Evolutionary conservation across 2,888 invertebrate genomes (phyloP).

Genomic region (Drosophila mimetica): DNA sequence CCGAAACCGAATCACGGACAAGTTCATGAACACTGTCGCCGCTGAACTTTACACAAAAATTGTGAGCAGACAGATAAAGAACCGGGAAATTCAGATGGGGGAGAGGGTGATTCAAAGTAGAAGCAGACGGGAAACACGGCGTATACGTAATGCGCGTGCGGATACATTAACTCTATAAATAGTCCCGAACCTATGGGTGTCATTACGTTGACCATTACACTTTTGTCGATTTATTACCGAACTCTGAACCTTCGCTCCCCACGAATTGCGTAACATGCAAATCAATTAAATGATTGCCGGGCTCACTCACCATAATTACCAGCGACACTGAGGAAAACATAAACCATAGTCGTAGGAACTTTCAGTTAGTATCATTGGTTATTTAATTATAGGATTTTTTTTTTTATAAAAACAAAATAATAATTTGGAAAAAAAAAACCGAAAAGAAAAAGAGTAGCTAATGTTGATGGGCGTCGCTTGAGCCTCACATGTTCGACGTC

Average conservation of each 20-base stretch:
- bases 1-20: constrained; percentile 34
- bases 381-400: too few relatives aligned
- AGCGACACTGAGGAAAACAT: constrained; percentile 83
- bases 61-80: constrained; percentile 17
- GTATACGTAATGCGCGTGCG: constrained; percentile 58
- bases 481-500: constrained; percentile 83
- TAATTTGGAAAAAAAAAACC: constrained; percentile 38
- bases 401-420: constrained; percentile 41
- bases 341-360: constrained; percentile 78
- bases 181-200: constrained; percentile 24
- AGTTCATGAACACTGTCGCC: constrained; percentile 56
- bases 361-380: constrained; percentile 18
- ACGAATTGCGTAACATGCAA: constrained; percentile 66
- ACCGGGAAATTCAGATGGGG: not conserved
- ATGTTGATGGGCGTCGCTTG: constrained; percentile 50
- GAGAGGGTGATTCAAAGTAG: not conserved
- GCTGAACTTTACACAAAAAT: constrained; percentile 26
- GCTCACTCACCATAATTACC: constrained; percentile 84
- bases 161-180: constrained; percentile 46
- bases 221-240: constrained; percentile 39
- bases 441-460: constrained; percentile 44
- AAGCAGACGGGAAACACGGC: constrained; percentile 37
- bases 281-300: constrained; percentile 36
- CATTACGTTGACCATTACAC: constrained; percentile 40
- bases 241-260: constrained; percentile 22